These are phyloP conservation scores for Anisognathus igniventris DNA, from an alignment of 2,797 vertebrate genomes.

Conservation along the genomic window DNA sequence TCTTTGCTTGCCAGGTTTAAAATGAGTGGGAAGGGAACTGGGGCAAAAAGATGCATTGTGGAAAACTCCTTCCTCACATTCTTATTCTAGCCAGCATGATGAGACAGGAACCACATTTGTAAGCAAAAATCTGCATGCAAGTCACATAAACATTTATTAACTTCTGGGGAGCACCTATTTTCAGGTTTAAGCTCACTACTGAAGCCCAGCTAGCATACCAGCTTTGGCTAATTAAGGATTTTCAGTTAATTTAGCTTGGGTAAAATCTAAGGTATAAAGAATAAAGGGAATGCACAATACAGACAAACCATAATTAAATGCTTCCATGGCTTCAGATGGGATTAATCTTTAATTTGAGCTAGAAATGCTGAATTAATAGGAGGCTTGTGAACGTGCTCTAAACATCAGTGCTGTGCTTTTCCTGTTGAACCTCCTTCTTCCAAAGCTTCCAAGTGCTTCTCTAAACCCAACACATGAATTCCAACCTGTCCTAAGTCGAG, in stretches of 20 bases:
- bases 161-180: neutral
- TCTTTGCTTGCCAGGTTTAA: neutral
- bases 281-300: neutral
- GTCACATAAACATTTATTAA: neutral
- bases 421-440: neutral
- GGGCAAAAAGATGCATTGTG: neutral
- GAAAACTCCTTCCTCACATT: neutral
- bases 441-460: neutral
- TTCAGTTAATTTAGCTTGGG: neutral
- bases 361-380: neutral
- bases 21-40: neutral
- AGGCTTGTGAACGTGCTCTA: neutral
- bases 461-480: neutral
- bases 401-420: neutral
- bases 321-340: neutral
- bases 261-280: constrained; percentile 8
- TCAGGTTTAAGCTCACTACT: neutral
- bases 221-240: neutral
- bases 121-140: neutral
- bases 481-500: neutral
- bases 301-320: constrained; percentile 1
- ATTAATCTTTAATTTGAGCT: neutral
- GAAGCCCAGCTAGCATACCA: neutral
- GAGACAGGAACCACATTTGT: neutral
- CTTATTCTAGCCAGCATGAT: neutral